Evolutionary conservation across 2,888 invertebrate genomes (phyloP).

Genomic region (Adela reaumurella): DNA sequence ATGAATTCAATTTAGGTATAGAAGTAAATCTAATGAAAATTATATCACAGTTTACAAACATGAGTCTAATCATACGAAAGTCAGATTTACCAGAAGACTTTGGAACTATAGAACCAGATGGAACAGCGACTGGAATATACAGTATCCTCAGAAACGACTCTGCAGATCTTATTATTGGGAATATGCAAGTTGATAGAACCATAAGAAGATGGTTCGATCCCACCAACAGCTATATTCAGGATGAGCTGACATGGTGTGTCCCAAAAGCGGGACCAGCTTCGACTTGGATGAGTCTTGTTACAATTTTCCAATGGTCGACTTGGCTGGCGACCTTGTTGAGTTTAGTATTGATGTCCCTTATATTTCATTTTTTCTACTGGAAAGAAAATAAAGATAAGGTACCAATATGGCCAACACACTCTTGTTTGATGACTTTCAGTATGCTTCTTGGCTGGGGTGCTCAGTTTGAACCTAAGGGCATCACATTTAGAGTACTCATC

Average conservation of each 20-base stretch:
- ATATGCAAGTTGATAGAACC: conserved; percentile 41
- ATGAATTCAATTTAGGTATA: conserved; percentile 35
- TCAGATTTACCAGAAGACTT: conserved; percentile 36
- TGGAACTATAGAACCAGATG: conserved; percentile 32
- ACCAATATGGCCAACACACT: conserved; percentile 45
- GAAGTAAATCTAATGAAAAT: conserved; percentile 47
- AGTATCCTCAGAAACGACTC: conserved; percentile 27
- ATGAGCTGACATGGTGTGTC: conserved; percentile 49
- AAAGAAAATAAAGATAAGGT: conserved; percentile 25
- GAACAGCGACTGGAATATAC: conserved; percentile 37
- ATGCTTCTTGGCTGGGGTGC: conserved; percentile 48
- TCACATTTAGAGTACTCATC: conserved; percentile 39
- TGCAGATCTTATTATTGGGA: conserved; percentile 40
- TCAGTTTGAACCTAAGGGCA: conserved; percentile 32
- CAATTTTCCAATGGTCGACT: conserved; percentile 45
- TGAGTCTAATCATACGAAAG: conserved; percentile 35
- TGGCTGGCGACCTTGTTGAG: conserved; percentile 38
- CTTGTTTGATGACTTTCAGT: conserved; percentile 41
- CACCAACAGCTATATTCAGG: conserved; percentile 45
- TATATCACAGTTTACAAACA: conserved; percentile 43
- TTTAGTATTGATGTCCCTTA: conserved; percentile 29
- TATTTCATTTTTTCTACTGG: conserved; percentile 37
- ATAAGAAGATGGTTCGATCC: conserved; percentile 44
- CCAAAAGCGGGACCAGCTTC: conserved; percentile 37
- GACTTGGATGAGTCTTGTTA: conserved; percentile 45